Conservation (phyloP, 2,113 vertebrate species). For the Ophthalmolycus amberensis region DNA sequence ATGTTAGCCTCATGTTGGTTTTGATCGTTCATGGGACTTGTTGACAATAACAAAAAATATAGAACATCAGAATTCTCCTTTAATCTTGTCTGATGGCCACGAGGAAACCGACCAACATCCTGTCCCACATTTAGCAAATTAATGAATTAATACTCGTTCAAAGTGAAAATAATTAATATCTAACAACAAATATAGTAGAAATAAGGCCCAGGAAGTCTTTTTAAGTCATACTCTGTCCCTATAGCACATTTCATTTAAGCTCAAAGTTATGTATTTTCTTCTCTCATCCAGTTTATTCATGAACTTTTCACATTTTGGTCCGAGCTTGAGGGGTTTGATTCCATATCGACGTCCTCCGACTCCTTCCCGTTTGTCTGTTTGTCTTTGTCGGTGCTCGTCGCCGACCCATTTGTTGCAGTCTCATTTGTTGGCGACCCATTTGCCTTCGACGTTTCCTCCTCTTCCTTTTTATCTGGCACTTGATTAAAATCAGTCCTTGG, state of each 20-base stretch:
- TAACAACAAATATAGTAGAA: conserved; percentile 66
- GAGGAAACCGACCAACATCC: conserved; percentile 23
- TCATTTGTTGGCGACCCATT: neutral
- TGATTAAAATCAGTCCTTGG: conserved; percentile 77
- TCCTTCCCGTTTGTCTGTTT: conserved; percentile 63
- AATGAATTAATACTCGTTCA: conserved; percentile 48
- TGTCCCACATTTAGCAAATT: conserved; percentile 30
- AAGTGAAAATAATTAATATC: conserved; percentile 55
- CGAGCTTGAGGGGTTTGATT: conserved; percentile 44
- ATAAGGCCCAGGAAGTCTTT: conserved; percentile 71
- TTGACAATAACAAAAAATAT: conserved; percentile 5
- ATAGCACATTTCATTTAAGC: conserved; percentile 44
- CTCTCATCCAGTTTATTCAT: conserved; percentile 40
- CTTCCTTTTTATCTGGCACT: conserved; percentile 46
- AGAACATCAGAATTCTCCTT: conserved; percentile 6
- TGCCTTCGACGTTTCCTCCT: conserved; percentile 36
- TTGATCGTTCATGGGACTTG: conserved; percentile 10
- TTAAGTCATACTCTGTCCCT: conserved; percentile 53
- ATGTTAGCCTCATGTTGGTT: neutral
- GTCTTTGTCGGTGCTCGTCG: conserved; percentile 21
- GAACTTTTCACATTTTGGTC: conserved; percentile 43
- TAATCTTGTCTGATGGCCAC: conserved; percentile 29
- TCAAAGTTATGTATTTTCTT: conserved; percentile 18
- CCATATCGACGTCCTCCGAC: conserved; percentile 67
- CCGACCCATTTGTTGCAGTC: conserved; percentile 36